A percentile compares a stretch with the other conserved stretches of the same genome.
Evolutionary conservation across 2,113 vertebrate species (phyloP).

Genomic region (Spermophilus dauricus): DNA sequence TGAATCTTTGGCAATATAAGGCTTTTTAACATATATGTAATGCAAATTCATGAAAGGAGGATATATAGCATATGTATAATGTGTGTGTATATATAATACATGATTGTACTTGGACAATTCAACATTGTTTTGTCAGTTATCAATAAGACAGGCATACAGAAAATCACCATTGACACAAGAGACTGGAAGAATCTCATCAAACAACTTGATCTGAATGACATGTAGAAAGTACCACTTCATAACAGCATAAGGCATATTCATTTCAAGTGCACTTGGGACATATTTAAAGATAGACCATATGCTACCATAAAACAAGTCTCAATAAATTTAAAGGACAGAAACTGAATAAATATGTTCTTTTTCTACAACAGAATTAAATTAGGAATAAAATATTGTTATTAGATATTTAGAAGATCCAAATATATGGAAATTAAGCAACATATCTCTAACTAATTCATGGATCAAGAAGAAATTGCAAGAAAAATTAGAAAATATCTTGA

Average conservation of each 20-base stretch:
- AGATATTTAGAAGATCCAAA: background rate
- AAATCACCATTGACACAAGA: slow-evolving; percentile 14
- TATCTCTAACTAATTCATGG: background rate
- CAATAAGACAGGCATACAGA: slow-evolving; percentile 11
- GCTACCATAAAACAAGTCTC: background rate
- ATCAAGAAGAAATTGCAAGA: background rate
- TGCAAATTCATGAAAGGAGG: background rate
- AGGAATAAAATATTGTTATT: background rate
- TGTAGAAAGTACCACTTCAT: background rate
- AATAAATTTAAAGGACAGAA: background rate
- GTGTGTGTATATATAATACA: background rate
- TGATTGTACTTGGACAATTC: background rate
- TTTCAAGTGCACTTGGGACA: background rate
- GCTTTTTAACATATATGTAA: background rate
- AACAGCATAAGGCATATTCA: background rate
- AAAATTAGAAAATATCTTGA: background rate
- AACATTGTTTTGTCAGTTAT: slow-evolving; percentile 38
- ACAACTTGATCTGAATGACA: background rate
- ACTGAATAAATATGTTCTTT: background rate
- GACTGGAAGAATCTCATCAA: background rate
- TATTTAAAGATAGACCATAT: background rate
- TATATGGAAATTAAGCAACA: background rate
- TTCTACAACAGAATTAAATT: background rate
- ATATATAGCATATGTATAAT: too few species aligned
- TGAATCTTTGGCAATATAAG: background rate